Base-by-base conservation (phyloP, 2,888 invertebrate genomes). In the Drosophila mimetica region DNA sequence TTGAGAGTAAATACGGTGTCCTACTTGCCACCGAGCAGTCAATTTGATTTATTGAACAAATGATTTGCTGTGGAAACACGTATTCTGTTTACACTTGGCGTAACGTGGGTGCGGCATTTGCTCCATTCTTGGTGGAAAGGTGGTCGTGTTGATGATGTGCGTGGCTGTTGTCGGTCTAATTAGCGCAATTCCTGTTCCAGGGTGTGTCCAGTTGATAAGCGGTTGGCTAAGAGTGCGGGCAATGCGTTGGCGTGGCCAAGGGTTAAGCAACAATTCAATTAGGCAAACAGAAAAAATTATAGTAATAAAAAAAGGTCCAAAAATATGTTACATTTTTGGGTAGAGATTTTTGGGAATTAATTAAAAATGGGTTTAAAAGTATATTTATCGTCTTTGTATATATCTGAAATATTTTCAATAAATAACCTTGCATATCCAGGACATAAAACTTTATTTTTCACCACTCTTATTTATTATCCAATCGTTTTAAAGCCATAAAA, bases 21-120 rank as follows among this genome's bases (percentile, higher is more conserved):
- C 76, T 63, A 64, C 64, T 60, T 50, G 63, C 59, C 51, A 34
- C 34, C 57, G 65, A 59, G 54, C 39, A 74, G 71, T 32, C 50
- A 51, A 48, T 74, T 84, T 84, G 84, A 86, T 86, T 86, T 78
- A 82, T 82, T 81, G 78, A 65, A 34, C 71, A 74, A 78, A 84
- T 74, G 69, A 80, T 84, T 80, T 74, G 53, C 71, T 69, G 67
- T 70, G 77, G 70, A 61, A 71, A 71, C 18, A 37, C 50, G 42
- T 55, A 50, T 42, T 32, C 18, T 46, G 60, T 77, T 70, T 72
- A 65, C 63, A 59, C 32, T 32, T 28, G 28, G 11, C 51, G n/a
- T 34, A 46, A 16, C 11, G 5, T 28, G 44, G 46, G 46, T 46
- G 46, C 16, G 46, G 46, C 30, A 30, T 16, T 16, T 16, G 8